phyloP scores from a whole-genome alignment of 2,797 vertebrate genomes.

The Gallinago solitaria region DNA sequence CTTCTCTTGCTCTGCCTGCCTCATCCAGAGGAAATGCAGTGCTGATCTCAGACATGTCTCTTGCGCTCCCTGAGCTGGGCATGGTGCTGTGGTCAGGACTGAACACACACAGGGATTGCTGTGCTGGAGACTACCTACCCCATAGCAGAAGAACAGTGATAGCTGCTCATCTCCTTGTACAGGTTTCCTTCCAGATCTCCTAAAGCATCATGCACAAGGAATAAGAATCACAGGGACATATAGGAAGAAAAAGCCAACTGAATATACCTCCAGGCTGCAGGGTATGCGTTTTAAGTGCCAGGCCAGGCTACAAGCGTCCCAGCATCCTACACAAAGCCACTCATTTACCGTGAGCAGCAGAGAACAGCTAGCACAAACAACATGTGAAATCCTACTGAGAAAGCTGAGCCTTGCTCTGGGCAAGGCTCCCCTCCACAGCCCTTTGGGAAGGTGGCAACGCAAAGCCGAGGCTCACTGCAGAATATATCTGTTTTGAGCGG shows the following conservation, averaged over 20 bases:
- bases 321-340: background rate
- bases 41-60: fast-evolving
- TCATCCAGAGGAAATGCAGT: fast-evolving
- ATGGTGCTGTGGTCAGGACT: background rate
- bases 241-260: background rate
- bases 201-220: background rate
- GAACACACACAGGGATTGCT: fast-evolving
- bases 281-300: background rate
- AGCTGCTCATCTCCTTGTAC: background rate
- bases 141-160: background rate
- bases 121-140: background rate
- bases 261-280: background rate
- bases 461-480: background rate
- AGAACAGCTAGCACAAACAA: background rate
- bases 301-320: background rate
- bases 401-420: background rate
- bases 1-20: background rate
- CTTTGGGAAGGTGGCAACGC: background rate
- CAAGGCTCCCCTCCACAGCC: fast-evolving
- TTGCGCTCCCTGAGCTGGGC: background rate
- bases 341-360: background rate
- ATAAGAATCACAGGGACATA: background rate
- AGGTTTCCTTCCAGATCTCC: background rate
- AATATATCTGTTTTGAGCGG: background rate
- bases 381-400: background rate